A percentile compares a stretch with the other conserved stretches of the same genome.
Evolutionary conservation across 2,797 vertebrate species (phyloP).

Genomic region (Cryptoprocta ferox): DNA sequence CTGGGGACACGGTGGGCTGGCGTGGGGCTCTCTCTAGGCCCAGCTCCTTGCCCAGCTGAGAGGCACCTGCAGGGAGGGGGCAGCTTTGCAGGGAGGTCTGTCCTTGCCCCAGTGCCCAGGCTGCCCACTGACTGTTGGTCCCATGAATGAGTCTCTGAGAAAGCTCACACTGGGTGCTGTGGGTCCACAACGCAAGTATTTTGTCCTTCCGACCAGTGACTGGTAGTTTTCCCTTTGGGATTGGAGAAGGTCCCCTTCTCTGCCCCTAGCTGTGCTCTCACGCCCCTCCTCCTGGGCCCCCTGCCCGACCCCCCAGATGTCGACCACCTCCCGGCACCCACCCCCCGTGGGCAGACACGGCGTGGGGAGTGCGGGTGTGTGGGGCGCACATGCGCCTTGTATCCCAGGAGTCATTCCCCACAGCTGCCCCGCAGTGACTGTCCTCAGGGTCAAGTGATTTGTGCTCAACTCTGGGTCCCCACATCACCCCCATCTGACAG

Average conservation of each 20-base stretch:
- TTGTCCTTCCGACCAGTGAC: background rate
- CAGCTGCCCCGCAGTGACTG: background rate
- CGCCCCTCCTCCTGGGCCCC: background rate
- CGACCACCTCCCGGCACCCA: accelerated
- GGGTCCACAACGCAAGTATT: accelerated
- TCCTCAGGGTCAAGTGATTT: background rate
- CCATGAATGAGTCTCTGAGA: accelerated
- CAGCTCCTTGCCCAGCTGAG: accelerated
- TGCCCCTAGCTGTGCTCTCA: background rate
- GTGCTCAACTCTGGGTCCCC: background rate
- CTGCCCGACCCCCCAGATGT: background rate
- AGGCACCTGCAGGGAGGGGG: background rate
- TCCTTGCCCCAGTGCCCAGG: background rate
- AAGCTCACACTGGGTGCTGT: background rate
- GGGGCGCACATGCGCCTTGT: accelerated
- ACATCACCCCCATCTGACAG: accelerated
- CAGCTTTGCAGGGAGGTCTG: background rate
- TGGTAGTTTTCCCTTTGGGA: background rate
- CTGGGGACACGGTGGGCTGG: accelerated
- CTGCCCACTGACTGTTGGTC: accelerated
- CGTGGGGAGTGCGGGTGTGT: background rate
- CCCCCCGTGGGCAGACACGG: accelerated
- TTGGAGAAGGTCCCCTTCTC: background rate
- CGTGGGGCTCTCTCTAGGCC: accelerated
- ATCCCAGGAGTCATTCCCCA: background rate